phyloP scores from a whole-genome alignment of 2,888 invertebrate species.

The Morpho deidamia region DNA sequence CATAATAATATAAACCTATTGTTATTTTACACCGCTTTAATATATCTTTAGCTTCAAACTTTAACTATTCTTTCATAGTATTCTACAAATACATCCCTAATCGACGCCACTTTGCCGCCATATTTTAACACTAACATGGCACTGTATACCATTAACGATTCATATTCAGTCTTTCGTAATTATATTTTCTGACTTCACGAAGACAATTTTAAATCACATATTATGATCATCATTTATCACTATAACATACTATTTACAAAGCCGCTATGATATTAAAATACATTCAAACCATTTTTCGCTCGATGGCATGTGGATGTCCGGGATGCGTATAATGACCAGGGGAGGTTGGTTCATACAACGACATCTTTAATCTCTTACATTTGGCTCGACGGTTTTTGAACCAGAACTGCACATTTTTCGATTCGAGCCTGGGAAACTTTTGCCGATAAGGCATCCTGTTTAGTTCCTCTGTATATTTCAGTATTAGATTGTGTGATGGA shows the following conservation, averaged over 20 bases:
- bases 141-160: conserved; percentile 67
- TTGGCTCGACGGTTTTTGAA: conserved; percentile 99
- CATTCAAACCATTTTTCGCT: conserved; percentile 63
- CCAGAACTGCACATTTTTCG: conserved; percentile 99
- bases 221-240: neutral
- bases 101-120: conserved; percentile 26
- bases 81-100: conserved; percentile 12
- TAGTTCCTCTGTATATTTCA: conserved; percentile 98
- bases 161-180: conserved; percentile 67
- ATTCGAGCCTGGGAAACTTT: conserved; percentile 98
- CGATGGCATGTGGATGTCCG: conserved; percentile 73
- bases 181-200: conserved; percentile 36
- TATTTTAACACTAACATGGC: conserved; percentile 72
- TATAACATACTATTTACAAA: conserved; percentile 1
- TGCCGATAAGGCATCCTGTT: conserved; percentile 98
- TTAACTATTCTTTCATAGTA: conserved; percentile 12
- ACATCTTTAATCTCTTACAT: conserved; percentile 97
- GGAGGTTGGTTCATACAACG: conserved; percentile 86
- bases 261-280: neutral
- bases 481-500: conserved; percentile 97
- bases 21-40: conserved; percentile 25
- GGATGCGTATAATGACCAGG: conserved; percentile 80
- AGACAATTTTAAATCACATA: conserved; percentile 14
- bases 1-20: conserved; percentile 10
- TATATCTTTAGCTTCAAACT: conserved; percentile 16